A percentile compares a stretch with the other conserved stretches of the same genome.
These are phyloP conservation scores for Busseola fusca DNA, from an alignment of 2,888 invertebrate species.

Conservation along the genomic window DNA sequence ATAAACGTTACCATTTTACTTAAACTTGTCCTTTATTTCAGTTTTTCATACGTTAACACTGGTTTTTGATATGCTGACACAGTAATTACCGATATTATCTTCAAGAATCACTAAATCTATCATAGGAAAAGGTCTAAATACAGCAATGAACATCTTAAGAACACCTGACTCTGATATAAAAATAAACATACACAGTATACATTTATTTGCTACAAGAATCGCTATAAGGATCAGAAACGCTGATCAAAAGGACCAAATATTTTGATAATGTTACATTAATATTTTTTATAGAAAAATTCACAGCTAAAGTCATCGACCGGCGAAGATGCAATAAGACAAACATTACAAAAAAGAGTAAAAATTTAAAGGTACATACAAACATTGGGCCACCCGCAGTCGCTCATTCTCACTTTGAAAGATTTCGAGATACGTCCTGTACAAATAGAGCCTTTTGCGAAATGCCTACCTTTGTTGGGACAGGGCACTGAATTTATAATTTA, in stretches of 20 bases:
- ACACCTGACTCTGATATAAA: not conserved
- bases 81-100: not conserved
- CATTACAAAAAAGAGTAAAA: slow-evolving; percentile 52
- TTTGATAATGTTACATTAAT: not conserved
- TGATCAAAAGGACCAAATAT: slow-evolving; percentile 1
- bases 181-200: too few species aligned
- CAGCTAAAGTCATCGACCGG: slow-evolving; percentile 54
- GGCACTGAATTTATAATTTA: not conserved
- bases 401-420: slow-evolving; percentile 66
- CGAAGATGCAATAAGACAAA: slow-evolving; percentile 48
- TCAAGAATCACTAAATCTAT: not conserved
- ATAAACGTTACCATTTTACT: slow-evolving; percentile 54
- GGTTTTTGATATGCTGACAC: not conserved
- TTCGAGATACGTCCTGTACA: slow-evolving; percentile 65
- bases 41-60: slow-evolving; percentile 6
- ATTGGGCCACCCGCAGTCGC: slow-evolving; percentile 69
- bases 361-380: slow-evolving; percentile 49
- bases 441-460: slow-evolving; percentile 66
- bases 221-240: not conserved
- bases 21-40: slow-evolving; percentile 30
- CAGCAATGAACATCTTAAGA: not conserved
- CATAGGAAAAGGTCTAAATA: not conserved
- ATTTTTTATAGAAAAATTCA: slow-evolving; percentile 27
- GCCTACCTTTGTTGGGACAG: slow-evolving; percentile 13
- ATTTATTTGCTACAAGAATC: not conserved